These are phyloP conservation scores for Aspidoscelis tigris DNA, from an alignment of 2,113 vertebrate species.

Conservation along the genomic window DNA sequence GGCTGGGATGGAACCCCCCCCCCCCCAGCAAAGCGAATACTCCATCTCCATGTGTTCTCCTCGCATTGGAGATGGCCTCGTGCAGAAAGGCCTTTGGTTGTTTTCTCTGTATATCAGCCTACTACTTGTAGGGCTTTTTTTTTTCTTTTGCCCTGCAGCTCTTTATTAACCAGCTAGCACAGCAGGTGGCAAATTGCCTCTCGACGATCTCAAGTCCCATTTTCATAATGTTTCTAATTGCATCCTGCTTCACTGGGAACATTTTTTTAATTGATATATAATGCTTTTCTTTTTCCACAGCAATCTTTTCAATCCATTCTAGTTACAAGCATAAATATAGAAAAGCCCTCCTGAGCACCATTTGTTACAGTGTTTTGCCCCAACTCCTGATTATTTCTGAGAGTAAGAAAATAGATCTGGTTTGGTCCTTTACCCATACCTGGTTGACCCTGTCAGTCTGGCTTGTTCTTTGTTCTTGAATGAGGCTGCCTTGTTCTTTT, in stretches of 20 bases:
- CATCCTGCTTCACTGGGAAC: not conserved
- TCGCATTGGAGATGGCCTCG: too few species aligned
- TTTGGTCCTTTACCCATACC: not conserved
- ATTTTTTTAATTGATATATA: not conserved
- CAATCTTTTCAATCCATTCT: not conserved
- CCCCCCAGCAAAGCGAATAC: too few species aligned
- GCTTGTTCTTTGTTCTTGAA: slow-evolving; percentile 12
- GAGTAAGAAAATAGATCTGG: not conserved
- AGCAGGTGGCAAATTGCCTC: slow-evolving; percentile 7
- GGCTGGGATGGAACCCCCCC: too few species aligned
- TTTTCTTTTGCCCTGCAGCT: not conserved
- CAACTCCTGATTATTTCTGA: slow-evolving; percentile 5
- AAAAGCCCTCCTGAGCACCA: not conserved
- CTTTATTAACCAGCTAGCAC: not conserved
- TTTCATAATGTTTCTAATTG: slow-evolving; percentile 25
- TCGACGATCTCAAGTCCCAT: not conserved
- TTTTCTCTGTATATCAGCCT: too few species aligned
- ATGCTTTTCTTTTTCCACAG: not conserved
- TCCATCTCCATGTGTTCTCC: too few species aligned
- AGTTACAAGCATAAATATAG: not conserved
- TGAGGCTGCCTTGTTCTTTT: not conserved
- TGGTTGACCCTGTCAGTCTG: not conserved
- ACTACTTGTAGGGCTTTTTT: too few species aligned
- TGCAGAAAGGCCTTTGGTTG: not conserved
- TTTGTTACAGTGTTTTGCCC: not conserved